phyloP scores from a whole-genome alignment of 2,797 vertebrate species.

The Poeciliopsis gracilis region DNA sequence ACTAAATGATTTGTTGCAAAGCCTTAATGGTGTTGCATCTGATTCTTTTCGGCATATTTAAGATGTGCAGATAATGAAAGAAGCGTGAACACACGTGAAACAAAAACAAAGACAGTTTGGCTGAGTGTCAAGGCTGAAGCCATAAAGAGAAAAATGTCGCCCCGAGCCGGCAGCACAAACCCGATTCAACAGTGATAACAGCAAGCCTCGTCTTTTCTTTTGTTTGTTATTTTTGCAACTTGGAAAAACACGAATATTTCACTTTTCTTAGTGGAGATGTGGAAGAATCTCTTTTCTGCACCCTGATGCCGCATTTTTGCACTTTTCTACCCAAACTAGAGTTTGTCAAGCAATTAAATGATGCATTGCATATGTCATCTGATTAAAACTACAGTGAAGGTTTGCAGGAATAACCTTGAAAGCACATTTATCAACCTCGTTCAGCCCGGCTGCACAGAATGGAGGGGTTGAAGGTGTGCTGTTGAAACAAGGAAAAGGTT shows the following conservation, averaged over 20 bases:
- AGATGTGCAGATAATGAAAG: background rate
- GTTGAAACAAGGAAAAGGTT: conserved; percentile 57
- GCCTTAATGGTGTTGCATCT: background rate
- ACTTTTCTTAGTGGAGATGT: background rate
- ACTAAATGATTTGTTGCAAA: background rate
- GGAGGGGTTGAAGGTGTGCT: conserved; percentile 52
- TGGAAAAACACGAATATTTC: background rate
- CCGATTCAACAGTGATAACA: background rate
- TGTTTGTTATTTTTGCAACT: background rate
- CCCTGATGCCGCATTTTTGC: background rate
- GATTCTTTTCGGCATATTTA: background rate
- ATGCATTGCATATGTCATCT: background rate
- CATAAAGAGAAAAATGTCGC: background rate
- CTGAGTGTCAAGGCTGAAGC: background rate
- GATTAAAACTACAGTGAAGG: conserved; percentile 21
- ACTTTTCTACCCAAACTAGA: background rate
- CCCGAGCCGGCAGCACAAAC: background rate
- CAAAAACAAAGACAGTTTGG: background rate
- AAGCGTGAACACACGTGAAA: background rate
- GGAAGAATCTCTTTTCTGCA: background rate
- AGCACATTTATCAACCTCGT: conserved; percentile 53
- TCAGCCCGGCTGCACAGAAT: conserved; percentile 45
- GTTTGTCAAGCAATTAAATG: background rate
- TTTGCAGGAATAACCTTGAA: conserved; percentile 48
- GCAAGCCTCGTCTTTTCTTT: background rate